A percentile compares a stretch with the other conserved stretches of the same genome.
phyloP scores from a whole-genome alignment of 1,140 invertebrate genomes.

The Drosophila pallidifrons region DNA sequence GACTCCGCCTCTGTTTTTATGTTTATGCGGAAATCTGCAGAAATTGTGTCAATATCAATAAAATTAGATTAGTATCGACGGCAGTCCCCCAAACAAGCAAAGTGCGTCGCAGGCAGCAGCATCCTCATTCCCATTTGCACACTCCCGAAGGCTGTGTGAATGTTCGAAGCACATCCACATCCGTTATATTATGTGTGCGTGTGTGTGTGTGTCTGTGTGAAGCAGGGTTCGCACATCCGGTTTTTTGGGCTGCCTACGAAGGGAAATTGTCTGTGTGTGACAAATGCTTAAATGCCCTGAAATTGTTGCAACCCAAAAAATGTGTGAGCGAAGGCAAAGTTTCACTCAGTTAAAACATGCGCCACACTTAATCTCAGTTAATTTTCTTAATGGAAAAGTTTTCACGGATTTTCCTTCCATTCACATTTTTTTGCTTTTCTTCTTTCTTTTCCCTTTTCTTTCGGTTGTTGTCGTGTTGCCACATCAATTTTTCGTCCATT shows the following conservation, averaged over 20 bases:
- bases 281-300: slow-evolving; percentile 79
- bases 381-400: slow-evolving; percentile 82
- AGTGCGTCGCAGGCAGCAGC: slow-evolving; percentile 54
- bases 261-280: slow-evolving; percentile 56
- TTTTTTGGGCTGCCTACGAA: slow-evolving; percentile 7
- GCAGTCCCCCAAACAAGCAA: slow-evolving; percentile 55
- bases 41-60: slow-evolving; percentile 84
- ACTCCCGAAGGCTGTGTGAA: background rate
- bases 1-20: slow-evolving; percentile 71
- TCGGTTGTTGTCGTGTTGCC: slow-evolving; percentile 14
- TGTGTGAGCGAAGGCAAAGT: slow-evolving; percentile 15
- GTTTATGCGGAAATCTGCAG: slow-evolving; percentile 83
- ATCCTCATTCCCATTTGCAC: slow-evolving; percentile 25
- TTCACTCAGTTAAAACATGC: slow-evolving; percentile 54
- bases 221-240: slow-evolving; percentile 52
- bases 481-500: slow-evolving; percentile 27
- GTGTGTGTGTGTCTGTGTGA: slow-evolving; percentile 36
- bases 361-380: slow-evolving; percentile 81
- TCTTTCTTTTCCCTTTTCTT: slow-evolving; percentile 19
- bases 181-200: slow-evolving; percentile 51
- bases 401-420: slow-evolving; percentile 53
- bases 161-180: slow-evolving; percentile 1
- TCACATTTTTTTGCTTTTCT: slow-evolving; percentile 14
- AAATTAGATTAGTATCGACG: slow-evolving; percentile 83
- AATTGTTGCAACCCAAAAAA: slow-evolving; percentile 61